These are phyloP conservation scores for Apogon hyalosoma DNA, from an alignment of 2,797 vertebrate species.

Conservation along the genomic window DNA sequence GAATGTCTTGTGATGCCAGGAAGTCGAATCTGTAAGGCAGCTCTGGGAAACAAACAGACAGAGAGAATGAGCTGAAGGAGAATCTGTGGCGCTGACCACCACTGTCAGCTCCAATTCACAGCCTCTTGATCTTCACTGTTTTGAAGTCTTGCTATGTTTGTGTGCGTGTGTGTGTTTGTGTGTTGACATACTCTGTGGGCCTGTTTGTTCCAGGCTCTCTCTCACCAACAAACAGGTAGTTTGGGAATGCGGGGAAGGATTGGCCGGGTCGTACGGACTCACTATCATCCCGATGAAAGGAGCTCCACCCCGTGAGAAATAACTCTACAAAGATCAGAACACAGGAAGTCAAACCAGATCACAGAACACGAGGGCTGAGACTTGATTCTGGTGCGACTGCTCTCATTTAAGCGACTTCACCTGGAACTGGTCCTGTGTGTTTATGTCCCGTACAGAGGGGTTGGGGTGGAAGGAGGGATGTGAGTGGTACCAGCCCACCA, in stretches of 20 bases:
- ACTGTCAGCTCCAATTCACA: constrained; percentile 36
- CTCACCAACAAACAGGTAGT: constrained; percentile 94
- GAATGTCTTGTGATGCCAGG: constrained; percentile 88
- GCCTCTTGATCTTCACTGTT: constrained; percentile 24
- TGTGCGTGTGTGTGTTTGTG: constrained; percentile 3
- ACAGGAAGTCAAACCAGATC: constrained; percentile 10
- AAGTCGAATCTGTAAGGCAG: constrained; percentile 95
- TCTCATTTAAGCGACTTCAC: constrained; percentile 66
- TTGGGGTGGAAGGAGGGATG: constrained; percentile 96
- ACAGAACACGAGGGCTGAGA: no score
- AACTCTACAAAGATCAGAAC: constrained; percentile 84
- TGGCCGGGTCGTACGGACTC: constrained; percentile 94
- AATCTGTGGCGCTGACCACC: constrained; percentile 19
- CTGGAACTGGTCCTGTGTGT: constrained; percentile 98
- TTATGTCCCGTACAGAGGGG: constrained; percentile 96
- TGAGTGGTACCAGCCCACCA: constrained; percentile 98
- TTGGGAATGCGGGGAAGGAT: constrained; percentile 93
- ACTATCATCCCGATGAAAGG: constrained; percentile 99
- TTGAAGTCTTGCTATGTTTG: constrained; percentile 6
- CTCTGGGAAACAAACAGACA: constrained; percentile 77
- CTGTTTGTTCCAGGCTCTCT: constrained; percentile 86
- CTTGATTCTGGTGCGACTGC: neutral
- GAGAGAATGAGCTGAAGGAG: constrained; percentile 25
- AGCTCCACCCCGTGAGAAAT: constrained; percentile 97
- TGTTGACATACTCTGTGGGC: constrained; percentile 88